phyloP scores from a whole-genome alignment of 1,140 invertebrate genomes.

The Papilio helenus region DNA sequence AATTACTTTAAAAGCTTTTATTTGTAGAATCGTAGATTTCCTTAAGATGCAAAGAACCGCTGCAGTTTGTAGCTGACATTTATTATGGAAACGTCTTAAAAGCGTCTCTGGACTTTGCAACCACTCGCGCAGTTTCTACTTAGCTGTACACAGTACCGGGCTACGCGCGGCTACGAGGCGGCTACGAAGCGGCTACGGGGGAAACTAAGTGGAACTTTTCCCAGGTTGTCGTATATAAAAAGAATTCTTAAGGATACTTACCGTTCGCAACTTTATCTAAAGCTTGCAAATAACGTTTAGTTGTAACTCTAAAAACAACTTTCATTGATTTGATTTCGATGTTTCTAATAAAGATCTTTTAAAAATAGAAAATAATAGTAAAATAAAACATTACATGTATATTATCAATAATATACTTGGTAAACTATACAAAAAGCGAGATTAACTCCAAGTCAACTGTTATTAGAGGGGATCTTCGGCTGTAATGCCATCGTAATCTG shows the following conservation, averaged over 20 bases:
- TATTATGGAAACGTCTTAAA: constrained; percentile 77
- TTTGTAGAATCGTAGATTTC: constrained; percentile 44
- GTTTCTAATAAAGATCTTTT: neutral
- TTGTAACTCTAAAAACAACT: constrained; percentile 42
- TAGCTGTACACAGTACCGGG: constrained; percentile 64
- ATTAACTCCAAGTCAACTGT: neutral
- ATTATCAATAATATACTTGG: neutral
- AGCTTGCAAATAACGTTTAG: constrained; percentile 56
- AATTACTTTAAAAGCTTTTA: constrained; percentile 36
- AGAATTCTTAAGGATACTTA: constrained; percentile 77
- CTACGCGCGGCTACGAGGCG: constrained; percentile 9
- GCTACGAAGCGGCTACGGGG: constrained; percentile 53
- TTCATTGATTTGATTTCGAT: neutral
- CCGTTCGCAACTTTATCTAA: constrained; percentile 54
- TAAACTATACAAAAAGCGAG: neutral
- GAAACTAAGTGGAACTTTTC: constrained; percentile 80
- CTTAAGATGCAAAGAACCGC: constrained; percentile 47
- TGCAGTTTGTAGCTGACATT: constrained; percentile 63
- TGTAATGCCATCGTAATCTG: neutral
- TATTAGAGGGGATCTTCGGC: neutral
- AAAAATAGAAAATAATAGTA: neutral
- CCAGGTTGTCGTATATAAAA: constrained; percentile 76
- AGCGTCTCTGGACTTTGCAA: constrained; percentile 71
- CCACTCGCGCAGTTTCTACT: constrained; percentile 73
- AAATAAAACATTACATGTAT: neutral